phyloP scores from a whole-genome alignment of 2,888 invertebrate species.

The Arctia plantaginis region DNA sequence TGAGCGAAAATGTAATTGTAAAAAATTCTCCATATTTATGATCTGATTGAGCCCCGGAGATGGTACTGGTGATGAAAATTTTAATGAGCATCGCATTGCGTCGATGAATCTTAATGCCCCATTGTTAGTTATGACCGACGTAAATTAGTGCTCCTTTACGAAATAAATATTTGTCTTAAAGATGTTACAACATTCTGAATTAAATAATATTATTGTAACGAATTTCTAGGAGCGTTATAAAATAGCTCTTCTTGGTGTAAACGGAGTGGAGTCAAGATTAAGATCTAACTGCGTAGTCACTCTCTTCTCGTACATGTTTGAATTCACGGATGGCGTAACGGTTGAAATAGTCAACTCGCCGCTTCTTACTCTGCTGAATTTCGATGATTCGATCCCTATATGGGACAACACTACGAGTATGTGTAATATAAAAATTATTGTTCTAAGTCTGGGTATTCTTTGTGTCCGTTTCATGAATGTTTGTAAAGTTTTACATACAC shows the following conservation, averaged over 20 bases:
- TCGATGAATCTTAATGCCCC: conserved; percentile 51
- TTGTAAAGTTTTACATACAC: not conserved
- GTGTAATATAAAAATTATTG: no score
- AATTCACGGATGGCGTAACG: no score
- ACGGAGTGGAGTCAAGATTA: not conserved
- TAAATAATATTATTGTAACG: conserved; percentile 43
- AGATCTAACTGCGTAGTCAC: not conserved
- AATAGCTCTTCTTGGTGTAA: not conserved
- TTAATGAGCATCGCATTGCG: conserved; percentile 46
- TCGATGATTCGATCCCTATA: no score
- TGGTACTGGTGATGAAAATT: conserved; percentile 52
- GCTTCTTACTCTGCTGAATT: no score
- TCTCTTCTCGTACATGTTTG: not conserved
- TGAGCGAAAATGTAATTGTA: conserved; percentile 19
- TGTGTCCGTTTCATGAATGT: not conserved
- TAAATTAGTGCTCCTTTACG: conserved; percentile 45
- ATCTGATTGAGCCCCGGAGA: conserved; percentile 45
- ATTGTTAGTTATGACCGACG: conserved; percentile 45
- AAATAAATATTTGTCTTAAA: conserved; percentile 55
- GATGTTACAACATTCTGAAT: conserved; percentile 38
- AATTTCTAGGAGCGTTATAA: conserved; percentile 4
- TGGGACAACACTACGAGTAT: no score
- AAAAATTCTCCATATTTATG: conserved; percentile 33
- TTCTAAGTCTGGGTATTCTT: not conserved
- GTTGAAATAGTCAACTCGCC: no score